These are phyloP conservation scores for Parascotia fuliginaria DNA, from an alignment of 2,888 invertebrate species.

Conservation along the genomic window DNA sequence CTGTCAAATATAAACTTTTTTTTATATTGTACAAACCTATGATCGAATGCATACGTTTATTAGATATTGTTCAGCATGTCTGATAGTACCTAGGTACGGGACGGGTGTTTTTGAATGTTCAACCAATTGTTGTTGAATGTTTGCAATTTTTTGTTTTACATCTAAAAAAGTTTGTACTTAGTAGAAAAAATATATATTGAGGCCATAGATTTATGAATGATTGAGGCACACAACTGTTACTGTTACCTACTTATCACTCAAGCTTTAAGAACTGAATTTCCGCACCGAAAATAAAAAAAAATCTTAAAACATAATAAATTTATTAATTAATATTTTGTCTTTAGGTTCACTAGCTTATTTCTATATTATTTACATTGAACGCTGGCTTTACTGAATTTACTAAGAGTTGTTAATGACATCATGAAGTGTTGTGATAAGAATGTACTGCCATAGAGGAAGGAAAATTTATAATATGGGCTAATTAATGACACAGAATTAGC, in stretches of 20 bases:
- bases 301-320: constrained; percentile 48
- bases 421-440: constrained; percentile 32
- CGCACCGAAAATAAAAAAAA: constrained; percentile 23
- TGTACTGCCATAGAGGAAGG: constrained; percentile 30
- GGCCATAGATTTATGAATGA: too few relatives aligned
- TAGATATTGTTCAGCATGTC: too few relatives aligned
- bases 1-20: neutral
- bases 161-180: too few relatives aligned
- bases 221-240: too few relatives aligned
- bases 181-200: too few relatives aligned
- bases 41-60: too few relatives aligned
- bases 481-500: constrained; percentile 4
- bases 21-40: constrained; percentile 2
- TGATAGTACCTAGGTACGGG: too few relatives aligned
- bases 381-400: constrained; percentile 22
- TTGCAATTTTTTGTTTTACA: too few relatives aligned
- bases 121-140: too few relatives aligned
- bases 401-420: constrained; percentile 33
- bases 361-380: constrained; percentile 24
- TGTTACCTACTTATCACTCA: too few relatives aligned
- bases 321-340: constrained; percentile 53
- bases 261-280: too few relatives aligned
- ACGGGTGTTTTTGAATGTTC: too few relatives aligned
- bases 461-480: constrained; percentile 37
- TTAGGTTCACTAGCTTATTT: constrained; percentile 41